These are phyloP conservation scores for Rhea pennata DNA, from an alignment of 2,113 vertebrate species.

Conservation along the genomic window DNA sequence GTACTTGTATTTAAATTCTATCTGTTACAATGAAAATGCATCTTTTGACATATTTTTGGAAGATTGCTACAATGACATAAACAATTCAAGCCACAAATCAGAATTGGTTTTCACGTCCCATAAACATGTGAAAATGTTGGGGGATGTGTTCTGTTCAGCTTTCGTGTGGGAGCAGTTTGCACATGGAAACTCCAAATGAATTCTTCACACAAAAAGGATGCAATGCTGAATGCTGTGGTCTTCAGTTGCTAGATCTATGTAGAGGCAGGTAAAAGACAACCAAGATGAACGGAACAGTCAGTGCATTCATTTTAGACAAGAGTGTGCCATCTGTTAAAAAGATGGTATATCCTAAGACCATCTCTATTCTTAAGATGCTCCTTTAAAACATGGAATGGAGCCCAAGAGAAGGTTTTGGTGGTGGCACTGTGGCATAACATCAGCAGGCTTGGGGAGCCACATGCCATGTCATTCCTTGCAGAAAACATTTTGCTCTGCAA, in stretches of 20 bases:
- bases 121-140: not conserved
- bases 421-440: not conserved
- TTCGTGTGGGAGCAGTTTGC: not conserved
- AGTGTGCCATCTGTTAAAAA: slow-evolving; percentile 23
- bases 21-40: not conserved
- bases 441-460: not conserved
- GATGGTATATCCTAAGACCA: not conserved
- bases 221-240: not conserved
- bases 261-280: not conserved
- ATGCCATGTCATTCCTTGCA: not conserved
- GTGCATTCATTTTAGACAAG: not conserved
- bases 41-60: not conserved
- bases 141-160: not conserved
- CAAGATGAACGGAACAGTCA: not conserved
- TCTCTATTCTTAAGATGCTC: not conserved
- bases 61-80: not conserved
- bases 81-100: not conserved
- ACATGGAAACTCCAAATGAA: not conserved
- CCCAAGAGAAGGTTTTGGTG: not conserved
- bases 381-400: not conserved
- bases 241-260: not conserved
- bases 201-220: not conserved
- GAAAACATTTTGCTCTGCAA: not conserved
- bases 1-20: not conserved
- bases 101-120: not conserved